A percentile compares a stretch with the other conserved stretches of the same genome.
phyloP scores from a whole-genome alignment of 2,113 vertebrate species.

The Grammomys dolichurus region DNA sequence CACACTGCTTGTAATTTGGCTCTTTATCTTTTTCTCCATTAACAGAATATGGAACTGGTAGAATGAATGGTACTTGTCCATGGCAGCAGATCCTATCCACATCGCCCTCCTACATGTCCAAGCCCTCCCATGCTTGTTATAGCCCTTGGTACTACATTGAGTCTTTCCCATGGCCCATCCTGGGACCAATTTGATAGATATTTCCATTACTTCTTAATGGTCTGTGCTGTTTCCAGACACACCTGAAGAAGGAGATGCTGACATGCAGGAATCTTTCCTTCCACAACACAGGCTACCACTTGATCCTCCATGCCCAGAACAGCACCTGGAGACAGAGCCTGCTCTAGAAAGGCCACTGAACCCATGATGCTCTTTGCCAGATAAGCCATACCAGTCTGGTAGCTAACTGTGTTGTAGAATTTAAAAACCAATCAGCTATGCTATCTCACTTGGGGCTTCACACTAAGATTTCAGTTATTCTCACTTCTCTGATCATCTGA shows the following conservation, averaged over 20 bases:
- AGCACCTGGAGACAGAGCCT: background rate
- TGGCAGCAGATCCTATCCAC: background rate
- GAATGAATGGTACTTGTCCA: background rate
- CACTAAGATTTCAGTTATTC: fast-evolving
- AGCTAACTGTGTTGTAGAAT: fast-evolving
- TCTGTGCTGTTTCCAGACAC: background rate
- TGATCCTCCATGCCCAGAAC: background rate
- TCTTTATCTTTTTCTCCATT: background rate
- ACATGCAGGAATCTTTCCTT: background rate
- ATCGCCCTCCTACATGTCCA: fast-evolving
- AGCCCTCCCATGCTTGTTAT: background rate
- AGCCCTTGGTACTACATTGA: fast-evolving
- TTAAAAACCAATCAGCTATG: background rate
- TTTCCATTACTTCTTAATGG: background rate
- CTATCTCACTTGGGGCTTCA: background rate
- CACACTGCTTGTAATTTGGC: background rate
- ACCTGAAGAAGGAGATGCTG: background rate
- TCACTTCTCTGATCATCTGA: fast-evolving
- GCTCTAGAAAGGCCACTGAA: background rate
- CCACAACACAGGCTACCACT: background rate
- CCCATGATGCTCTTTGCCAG: background rate
- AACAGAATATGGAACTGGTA: background rate
- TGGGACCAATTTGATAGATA: background rate
- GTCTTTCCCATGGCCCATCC: background rate
- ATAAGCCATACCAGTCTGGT: background rate